A percentile compares a stretch with the other conserved stretches of the same genome.
These are phyloP conservation scores for Pseudoips prasinana DNA, from an alignment of 2,888 invertebrate genomes.

Conservation along the genomic window DNA sequence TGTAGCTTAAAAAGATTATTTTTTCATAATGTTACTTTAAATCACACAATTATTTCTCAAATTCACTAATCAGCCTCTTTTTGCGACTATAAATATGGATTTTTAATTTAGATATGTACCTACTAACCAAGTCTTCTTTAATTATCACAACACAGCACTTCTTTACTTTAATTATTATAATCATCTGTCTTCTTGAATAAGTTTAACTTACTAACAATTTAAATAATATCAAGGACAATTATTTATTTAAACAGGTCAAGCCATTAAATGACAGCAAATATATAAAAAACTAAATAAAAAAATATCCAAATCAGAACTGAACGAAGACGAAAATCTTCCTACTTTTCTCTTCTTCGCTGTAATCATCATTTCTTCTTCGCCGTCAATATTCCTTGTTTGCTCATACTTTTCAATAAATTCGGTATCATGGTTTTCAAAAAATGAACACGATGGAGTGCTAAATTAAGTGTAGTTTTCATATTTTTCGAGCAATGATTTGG, in stretches of 20 bases:
- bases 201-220: not conserved
- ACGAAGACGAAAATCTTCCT: slow-evolving; percentile 1
- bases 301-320: not conserved
- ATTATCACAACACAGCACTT: not conserved
- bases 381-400: not conserved
- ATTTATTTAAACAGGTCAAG: not conserved
- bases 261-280: slow-evolving; percentile 1
- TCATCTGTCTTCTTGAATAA: not conserved
- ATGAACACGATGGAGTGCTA: slow-evolving; percentile 3
- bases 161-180: not conserved
- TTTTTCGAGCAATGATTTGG: slow-evolving; percentile 3
- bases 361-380: slow-evolving; percentile 2
- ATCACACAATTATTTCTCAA: slow-evolving; percentile 1
- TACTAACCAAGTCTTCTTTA: not conserved
- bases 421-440: slow-evolving; percentile 2
- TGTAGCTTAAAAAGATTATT: not conserved
- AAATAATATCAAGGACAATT: too few species aligned
- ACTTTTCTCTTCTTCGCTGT: slow-evolving; percentile 3
- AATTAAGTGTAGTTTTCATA: slow-evolving; percentile 2
- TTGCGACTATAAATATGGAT: not conserved
- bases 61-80: not conserved
- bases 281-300: not conserved
- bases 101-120: slow-evolving; percentile 1
- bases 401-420: slow-evolving; percentile 3
- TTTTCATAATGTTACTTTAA: not conserved